Base-by-base conservation (phyloP, 2,888 invertebrate genomes). In the Fabriciana adippe region DNA sequence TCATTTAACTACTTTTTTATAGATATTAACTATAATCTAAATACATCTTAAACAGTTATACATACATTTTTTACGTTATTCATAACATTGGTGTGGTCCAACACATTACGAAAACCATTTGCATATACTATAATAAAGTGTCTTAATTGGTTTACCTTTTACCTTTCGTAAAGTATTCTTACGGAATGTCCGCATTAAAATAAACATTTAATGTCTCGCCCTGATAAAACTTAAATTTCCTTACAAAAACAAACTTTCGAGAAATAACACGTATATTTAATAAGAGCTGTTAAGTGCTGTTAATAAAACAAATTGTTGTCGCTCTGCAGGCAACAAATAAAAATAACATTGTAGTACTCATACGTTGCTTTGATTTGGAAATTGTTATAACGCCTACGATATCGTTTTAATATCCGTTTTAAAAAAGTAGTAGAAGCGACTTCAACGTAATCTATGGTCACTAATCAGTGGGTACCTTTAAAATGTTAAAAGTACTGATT, bases 231-330 rank as follows among this genome's bases (percentile, higher is more conserved):
- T 73, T 72, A 73, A 72, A 67, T 64, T 66, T 70, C 64, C 62
- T 70, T 74, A 70, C 68, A 74, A 73, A 69, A 73, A 75, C 67
- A 76, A 73, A 69, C 72, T 74, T 72, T 74, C 67, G 72, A 71
- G 74, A 80, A 84, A 79, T 81, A 85, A 85, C 88, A 85, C 88
- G 87, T 84, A 88, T 87, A 82, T 85, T 82, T 88, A 87, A 89
- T 87, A 89, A 91, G 90, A 86, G 87, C 79, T 82, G 62, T 83
- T 84, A 85, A 89, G 89, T 86, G 86, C 85, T 84, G 87, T 90
- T 88, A 88, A 89, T 89, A 89, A 90, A 89, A 89, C 83, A 88
- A 88, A 89, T 88, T 86, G 88, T 87, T 75, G 76, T 79, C 80
- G 77, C 77, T 74, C 78, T 78, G 68, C 69, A 61, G 71, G 71